These are phyloP conservation scores for Lepidurus packardi DNA, from an alignment of 1,140 invertebrate genomes.

Conservation along the genomic window DNA sequence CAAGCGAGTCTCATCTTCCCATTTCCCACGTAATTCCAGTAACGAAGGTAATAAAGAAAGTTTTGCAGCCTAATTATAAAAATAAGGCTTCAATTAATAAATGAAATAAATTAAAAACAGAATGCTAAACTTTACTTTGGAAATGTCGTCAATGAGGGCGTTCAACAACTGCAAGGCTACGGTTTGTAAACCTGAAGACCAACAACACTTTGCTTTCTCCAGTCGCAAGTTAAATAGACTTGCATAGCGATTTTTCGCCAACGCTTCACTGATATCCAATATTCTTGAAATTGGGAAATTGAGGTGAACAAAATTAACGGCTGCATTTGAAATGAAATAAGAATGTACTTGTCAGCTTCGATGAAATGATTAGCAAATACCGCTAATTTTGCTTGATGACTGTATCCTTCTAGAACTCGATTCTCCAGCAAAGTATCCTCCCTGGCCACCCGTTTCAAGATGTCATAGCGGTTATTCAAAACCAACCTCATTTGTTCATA, in stretches of 20 bases:
- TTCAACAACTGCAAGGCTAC: neutral
- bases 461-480: neutral
- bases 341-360: neutral
- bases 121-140: neutral
- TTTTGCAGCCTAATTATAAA: neutral
- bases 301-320: neutral
- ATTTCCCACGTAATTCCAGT: neutral
- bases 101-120: neutral
- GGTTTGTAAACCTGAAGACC: neutral
- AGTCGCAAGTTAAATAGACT: neutral
- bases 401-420: neutral
- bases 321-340: neutral
- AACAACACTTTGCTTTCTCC: neutral
- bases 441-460: neutral
- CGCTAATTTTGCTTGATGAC: slow-evolving; percentile 3
- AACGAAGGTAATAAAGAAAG: neutral
- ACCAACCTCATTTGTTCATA: neutral
- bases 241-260: neutral
- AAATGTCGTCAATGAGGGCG: neutral
- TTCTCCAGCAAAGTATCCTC: neutral
- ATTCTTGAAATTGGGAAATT: neutral
- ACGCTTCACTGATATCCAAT: slow-evolving; percentile 10
- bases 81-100: neutral
- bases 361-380: neutral
- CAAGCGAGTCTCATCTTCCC: neutral